Percentiles rank a stretch among this genome's conserved stretches.
Evolutionary conservation across 1,140 invertebrate genomes (phyloP).

Genomic region (Drepana arcuata): DNA sequence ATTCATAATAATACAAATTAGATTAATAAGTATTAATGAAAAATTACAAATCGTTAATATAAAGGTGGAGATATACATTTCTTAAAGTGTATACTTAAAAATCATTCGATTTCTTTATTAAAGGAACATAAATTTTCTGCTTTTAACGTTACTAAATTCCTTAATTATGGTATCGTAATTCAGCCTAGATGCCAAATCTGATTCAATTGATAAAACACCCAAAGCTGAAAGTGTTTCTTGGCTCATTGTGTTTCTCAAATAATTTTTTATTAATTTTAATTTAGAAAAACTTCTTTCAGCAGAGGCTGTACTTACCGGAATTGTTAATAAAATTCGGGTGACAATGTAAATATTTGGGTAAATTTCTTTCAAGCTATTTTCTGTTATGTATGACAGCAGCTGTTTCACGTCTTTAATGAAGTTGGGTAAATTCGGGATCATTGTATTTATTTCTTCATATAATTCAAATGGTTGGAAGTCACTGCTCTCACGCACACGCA

Average conservation of each 20-base stretch:
- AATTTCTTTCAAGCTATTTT: conserved; percentile 14
- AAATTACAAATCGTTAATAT: too few relatives aligned
- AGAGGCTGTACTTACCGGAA: conserved; percentile 5
- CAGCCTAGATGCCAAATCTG: conserved; percentile 7
- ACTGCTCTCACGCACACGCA: conserved; percentile 14
- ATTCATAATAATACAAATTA: too few relatives aligned
- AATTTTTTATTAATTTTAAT: conserved; percentile 9
- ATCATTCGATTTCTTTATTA: not conserved
- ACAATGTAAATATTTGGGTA: conserved; percentile 13
- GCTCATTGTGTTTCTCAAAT: conserved; percentile 8
- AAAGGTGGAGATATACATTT: too few relatives aligned
- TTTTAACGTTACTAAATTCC: conserved; percentile 7
- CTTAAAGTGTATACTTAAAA: not conserved
- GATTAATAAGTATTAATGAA: too few relatives aligned
- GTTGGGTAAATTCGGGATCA: conserved; percentile 12
- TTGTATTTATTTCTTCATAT: conserved; percentile 14
- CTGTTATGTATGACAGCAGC: conserved; percentile 8
- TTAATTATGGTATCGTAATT: conserved; percentile 10
- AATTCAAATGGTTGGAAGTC: conserved; percentile 13
- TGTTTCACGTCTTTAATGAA: conserved; percentile 11
- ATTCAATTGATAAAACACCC: conserved; percentile 7
- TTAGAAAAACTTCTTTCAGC: conserved; percentile 7
- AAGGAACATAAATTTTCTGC: not conserved
- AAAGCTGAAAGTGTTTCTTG: conserved; percentile 10
- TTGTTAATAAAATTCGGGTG: conserved; percentile 8